Percentiles rank a stretch among this genome's conserved stretches.
Conservation (phyloP, 2,888 invertebrate species). For the Nysson spinosus region DNA sequence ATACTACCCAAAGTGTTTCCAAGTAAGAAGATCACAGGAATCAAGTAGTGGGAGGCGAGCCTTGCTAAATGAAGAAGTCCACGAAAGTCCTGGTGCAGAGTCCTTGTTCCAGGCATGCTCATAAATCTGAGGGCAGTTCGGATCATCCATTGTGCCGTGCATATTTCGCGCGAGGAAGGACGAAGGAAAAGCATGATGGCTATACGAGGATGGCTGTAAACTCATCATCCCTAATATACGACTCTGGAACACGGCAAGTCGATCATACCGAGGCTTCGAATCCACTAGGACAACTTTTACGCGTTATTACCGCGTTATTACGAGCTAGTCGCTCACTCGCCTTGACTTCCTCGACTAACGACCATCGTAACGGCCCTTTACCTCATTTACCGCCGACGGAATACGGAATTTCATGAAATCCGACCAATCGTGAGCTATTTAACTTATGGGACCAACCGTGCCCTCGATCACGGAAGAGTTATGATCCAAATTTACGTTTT, state of each 20-base stretch:
- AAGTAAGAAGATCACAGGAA: too few relatives aligned
- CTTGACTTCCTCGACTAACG: conserved; percentile 9
- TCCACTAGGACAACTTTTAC: conserved; percentile 38
- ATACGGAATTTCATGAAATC: not conserved
- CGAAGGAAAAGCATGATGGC: conserved; percentile 66
- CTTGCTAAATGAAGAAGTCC: not conserved
- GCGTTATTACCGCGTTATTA: conserved; percentile 49
- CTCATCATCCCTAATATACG: conserved; percentile 65
- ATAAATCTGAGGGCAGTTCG: conserved; percentile 60
- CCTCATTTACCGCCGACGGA: not conserved
- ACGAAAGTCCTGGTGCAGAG: conserved; percentile 19
- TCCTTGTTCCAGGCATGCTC: conserved; percentile 39
- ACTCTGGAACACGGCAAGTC: conserved; percentile 26
- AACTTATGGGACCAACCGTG: not conserved
- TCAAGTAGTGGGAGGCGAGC: too few relatives aligned
- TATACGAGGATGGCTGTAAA: conserved; percentile 65
- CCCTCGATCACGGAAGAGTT: not conserved
- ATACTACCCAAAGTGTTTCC: too few relatives aligned
- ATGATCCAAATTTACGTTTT: not conserved
- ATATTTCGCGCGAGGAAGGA: conserved; percentile 55
- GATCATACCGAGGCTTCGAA: conserved; percentile 34
- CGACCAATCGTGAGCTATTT: too few relatives aligned
- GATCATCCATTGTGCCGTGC: conserved; percentile 39
- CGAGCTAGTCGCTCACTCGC: conserved; percentile 6
- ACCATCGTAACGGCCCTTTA: not conserved